A percentile compares a stretch with the other conserved stretches of the same genome.
Evolutionary conservation across 2,797 vertebrate species (phyloP).

Genomic region (Anolis apletophallus): DNA sequence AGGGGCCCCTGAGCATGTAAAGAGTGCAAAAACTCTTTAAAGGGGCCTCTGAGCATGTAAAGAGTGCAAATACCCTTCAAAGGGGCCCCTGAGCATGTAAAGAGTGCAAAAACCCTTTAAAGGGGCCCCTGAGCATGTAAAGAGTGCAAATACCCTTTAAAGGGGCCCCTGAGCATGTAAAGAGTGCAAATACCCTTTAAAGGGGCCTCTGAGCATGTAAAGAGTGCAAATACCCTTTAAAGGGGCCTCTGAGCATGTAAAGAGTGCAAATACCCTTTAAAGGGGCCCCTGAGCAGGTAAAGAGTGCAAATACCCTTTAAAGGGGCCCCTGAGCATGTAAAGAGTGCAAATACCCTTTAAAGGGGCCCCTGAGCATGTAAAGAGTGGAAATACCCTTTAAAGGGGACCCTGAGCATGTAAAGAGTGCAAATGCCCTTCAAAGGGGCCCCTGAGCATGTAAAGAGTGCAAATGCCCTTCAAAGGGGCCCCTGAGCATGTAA

Average conservation of each 20-base stretch:
- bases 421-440: no score
- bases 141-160: accelerated
- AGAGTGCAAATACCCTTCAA: not conserved
- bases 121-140: not conserved
- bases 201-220: no score
- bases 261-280: not conserved
- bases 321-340: not conserved
- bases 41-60: not conserved
- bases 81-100: not conserved
- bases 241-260: not conserved
- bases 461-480: not conserved
- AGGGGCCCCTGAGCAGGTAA: not conserved
- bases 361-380: not conserved
- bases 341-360: not conserved
- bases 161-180: not conserved
- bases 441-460: not conserved
- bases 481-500: not conserved
- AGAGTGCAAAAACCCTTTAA: not conserved
- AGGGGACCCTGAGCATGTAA: no score
- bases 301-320: not conserved
- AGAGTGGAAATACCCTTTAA: no score
- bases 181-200: not conserved
- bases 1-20: not conserved
- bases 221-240: no score
- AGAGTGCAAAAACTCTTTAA: not conserved